Base-by-base conservation (phyloP, 2,113 vertebrate species). In the Sceloporus tristichus region DNA sequence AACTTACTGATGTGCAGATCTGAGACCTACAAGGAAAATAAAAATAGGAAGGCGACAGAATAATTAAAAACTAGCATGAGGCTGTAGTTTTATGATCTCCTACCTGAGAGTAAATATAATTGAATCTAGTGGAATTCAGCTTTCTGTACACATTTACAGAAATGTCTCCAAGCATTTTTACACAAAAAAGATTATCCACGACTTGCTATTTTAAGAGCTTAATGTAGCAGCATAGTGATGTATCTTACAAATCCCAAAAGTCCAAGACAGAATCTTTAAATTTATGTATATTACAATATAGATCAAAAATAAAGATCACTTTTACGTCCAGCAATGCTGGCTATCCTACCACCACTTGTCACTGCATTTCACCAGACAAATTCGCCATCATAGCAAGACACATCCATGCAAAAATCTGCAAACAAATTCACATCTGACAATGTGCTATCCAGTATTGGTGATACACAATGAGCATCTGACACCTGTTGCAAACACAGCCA, bases 1-100 rank as follows among this genome's bases (percentile, higher is more conserved):
- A 98, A 99, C 79, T 95, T 98, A 95, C 99, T 99, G 90, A 99
- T 97, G 92, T 99, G 99, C 91, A 99, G 97, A 96, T 99, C 99
- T 40, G 99, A 99, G 80, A 99, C 97, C 97, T 98, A 91, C 80
- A 91, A 89, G 89, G 90, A 56, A 23, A 27, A 71, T 8, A n/a
- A 40, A 38, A 80, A 77, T 27, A 77, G 40, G 25, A 85, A 56
- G 40, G 59, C 91, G 71, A 62, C 11, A n/a, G 6, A 74, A 48
- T 27, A 8, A 54, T 23, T 38, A 42, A 79, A 38, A 27, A 66
- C 29, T 34, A 38, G 18, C 11, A 53, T 74, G 21, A 62, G 13
- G 59, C 1, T 62, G 59, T 62, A 62, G 59, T 62, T 62, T 62
- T 62, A 62, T 62, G 3, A 62, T 62, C 59, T 62, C 59, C 1